phyloP scores from a whole-genome alignment of 2,797 vertebrate species.

The Tolypeutes matacus region DNA sequence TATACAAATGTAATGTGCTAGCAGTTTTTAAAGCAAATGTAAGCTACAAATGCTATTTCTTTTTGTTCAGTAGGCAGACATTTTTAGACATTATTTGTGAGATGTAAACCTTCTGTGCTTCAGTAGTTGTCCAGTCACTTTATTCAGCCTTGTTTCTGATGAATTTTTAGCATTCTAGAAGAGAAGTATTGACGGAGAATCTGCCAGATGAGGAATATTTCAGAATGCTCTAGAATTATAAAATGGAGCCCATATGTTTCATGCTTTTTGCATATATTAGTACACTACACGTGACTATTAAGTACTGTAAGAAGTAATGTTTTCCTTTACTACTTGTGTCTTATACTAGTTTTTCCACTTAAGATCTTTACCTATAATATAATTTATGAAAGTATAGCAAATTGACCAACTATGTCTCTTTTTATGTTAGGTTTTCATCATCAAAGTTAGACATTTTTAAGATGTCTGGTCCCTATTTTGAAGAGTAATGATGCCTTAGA shows the following conservation, averaged over 20 bases:
- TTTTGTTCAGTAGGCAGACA: neutral
- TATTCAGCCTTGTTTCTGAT: slow-evolving; percentile 17
- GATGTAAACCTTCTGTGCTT: neutral
- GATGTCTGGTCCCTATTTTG: neutral
- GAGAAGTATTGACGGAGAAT: slow-evolving; percentile 82
- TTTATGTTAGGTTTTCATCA: neutral
- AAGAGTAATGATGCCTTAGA: neutral
- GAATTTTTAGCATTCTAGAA: slow-evolving; percentile 66
- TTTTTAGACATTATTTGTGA: slow-evolving; percentile 45
- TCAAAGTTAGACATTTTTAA: neutral
- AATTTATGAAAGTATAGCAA: neutral
- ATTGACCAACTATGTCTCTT: neutral
- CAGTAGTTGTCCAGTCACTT: neutral
- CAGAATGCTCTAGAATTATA: slow-evolving; percentile 81
- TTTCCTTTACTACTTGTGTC: neutral
- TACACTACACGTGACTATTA: slow-evolving; percentile 71
- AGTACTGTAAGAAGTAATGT: slow-evolving; percentile 15
- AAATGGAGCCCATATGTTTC: slow-evolving; percentile 86
- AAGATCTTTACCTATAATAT: neutral
- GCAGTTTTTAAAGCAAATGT: neutral
- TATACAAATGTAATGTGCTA: neutral
- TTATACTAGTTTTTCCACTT: neutral
- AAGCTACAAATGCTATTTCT: neutral
- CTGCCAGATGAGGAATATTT: slow-evolving; percentile 70
- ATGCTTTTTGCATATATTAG: slow-evolving; percentile 82